Conservation (phyloP, 2,113 vertebrate genomes). For the Morone saxatilis region DNA sequence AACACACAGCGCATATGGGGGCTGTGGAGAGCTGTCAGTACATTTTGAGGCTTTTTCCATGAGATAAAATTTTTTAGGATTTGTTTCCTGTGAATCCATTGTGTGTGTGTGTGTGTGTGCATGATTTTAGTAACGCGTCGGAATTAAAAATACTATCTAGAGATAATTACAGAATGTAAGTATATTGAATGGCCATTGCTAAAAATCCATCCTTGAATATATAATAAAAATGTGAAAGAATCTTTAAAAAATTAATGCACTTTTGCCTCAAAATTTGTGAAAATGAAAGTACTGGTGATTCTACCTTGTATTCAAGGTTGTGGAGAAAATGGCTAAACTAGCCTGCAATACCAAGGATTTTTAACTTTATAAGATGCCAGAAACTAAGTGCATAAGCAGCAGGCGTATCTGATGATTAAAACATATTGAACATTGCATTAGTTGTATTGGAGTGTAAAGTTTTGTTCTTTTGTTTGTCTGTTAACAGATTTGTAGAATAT, state of each 20-base stretch:
- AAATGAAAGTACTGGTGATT: not conserved
- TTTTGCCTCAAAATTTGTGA: not conserved
- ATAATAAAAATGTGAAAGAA: not conserved
- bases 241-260: not conserved
- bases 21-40: not conserved
- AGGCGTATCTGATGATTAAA: too few species aligned
- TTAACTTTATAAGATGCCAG: not conserved
- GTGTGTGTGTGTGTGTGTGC: too few species aligned
- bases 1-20: not conserved
- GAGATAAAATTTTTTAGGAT: not conserved
- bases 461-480: slow-evolving; percentile 5
- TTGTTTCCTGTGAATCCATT: not conserved
- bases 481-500: slow-evolving; percentile 23
- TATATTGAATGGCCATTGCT: not conserved
- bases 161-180: not conserved
- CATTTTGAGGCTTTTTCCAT: too few species aligned
- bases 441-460: not conserved
- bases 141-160: not conserved
- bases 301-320: not conserved
- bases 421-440: not conserved
- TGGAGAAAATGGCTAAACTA: not conserved
- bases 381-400: not conserved
- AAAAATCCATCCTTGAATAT: not conserved
- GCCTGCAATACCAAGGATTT: too few species aligned
- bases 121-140: not conserved